Conservation (phyloP, 2,113 vertebrate species). For the Macaca mulatta region DNA sequence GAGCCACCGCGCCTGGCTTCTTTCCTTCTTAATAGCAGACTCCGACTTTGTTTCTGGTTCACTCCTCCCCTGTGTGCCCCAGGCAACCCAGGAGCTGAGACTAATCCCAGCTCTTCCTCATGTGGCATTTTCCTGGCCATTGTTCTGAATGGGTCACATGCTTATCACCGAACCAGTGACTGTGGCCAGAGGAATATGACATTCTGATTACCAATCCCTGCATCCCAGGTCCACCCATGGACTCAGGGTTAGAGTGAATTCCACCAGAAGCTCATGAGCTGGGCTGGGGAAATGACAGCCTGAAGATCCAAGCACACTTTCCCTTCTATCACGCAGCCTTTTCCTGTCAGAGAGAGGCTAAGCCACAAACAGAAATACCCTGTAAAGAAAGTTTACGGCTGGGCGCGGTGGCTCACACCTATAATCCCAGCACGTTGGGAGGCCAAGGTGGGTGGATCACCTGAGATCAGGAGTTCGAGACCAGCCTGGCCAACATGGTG, state of each 20-base stretch:
- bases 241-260: background rate
- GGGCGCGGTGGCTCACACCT: rapidly evolving
- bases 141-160: background rate
- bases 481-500: too few species aligned
- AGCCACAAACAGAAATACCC: background rate
- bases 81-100: background rate
- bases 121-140: too few species aligned
- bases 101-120: background rate
- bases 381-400: background rate
- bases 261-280: background rate
- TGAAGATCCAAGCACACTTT: background rate
- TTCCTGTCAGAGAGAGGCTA: background rate
- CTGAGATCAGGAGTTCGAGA: too few species aligned
- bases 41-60: background rate
- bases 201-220: background rate
- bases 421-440: too few species aligned
- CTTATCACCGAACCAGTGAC: background rate
- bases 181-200: background rate
- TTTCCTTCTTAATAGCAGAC: background rate
- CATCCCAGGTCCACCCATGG: background rate
- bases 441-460: too few species aligned
- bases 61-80: too few species aligned
- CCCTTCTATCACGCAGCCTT: background rate
- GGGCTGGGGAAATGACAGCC: background rate
- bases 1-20: rapidly evolving